These are phyloP conservation scores for Coleophora deauratella DNA, from an alignment of 2,888 invertebrate species.

Conservation along the genomic window DNA sequence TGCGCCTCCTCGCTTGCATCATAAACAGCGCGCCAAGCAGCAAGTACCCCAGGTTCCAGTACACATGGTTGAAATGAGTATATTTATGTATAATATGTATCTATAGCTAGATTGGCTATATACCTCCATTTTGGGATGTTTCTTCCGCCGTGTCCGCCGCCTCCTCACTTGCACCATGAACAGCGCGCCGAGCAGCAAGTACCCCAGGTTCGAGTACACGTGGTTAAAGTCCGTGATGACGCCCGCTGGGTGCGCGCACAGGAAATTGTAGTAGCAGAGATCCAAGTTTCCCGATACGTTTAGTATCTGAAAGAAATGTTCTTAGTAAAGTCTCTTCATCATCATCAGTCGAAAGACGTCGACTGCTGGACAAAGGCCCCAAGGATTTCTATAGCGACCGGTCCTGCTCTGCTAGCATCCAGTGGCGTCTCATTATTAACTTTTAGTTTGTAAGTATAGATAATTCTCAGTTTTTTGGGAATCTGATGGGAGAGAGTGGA, in stretches of 20 bases:
- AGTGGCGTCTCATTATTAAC: no score
- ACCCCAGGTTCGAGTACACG: slow-evolving; percentile 89
- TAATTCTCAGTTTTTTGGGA: no score
- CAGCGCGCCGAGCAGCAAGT: slow-evolving; percentile 84
- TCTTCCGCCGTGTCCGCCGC: slow-evolving; percentile 25
- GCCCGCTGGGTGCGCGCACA: slow-evolving; percentile 87
- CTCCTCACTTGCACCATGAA: slow-evolving; percentile 80
- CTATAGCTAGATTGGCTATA: background rate
- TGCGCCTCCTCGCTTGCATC: slow-evolving; percentile 72
- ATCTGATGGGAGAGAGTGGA: no score
- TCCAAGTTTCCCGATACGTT: slow-evolving; percentile 90
- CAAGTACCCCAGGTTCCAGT: slow-evolving; percentile 89
- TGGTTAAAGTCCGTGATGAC: slow-evolving; percentile 89
- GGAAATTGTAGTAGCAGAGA: slow-evolving; percentile 93
- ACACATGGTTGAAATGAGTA: slow-evolving; percentile 93
- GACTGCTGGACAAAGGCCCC: no score
- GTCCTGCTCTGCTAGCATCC: no score
- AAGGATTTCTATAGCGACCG: no score
- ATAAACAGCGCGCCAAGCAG: slow-evolving; percentile 86
- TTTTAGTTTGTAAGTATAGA: no score
- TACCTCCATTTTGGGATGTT: background rate
- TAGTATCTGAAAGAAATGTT: slow-evolving; percentile 68
- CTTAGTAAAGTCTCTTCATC: no score
- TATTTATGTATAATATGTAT: no score
- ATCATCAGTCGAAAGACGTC: no score